Percentiles rank a stretch among this genome's conserved stretches.
Conservation (phyloP, 2,113 vertebrate genomes). For the Periophthalmodon schlosseri region DNA sequence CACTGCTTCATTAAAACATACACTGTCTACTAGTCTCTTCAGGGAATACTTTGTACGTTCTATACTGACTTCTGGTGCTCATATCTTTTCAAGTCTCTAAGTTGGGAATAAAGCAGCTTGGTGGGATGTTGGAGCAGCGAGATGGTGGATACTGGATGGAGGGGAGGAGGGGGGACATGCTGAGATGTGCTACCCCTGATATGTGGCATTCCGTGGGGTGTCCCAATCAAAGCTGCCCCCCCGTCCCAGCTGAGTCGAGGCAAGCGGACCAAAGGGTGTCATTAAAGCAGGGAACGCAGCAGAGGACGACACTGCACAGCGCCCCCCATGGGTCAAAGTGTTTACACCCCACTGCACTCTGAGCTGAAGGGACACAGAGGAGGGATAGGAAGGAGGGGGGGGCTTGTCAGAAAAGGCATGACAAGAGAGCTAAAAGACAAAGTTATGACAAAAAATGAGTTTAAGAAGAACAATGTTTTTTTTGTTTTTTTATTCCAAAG, state of each 20-base stretch:
- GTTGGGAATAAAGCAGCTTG: constrained; percentile 57
- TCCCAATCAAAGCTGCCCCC: constrained; percentile 68
- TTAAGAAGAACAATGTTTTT: not conserved
- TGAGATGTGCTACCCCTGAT: constrained; percentile 64
- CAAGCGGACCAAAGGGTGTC: constrained; percentile 62
- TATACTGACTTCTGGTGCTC: constrained; percentile 27
- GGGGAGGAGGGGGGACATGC: not conserved
- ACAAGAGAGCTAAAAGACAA: not conserved
- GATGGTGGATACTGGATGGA: not conserved
- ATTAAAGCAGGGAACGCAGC: constrained; percentile 65
- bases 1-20: constrained; percentile 66
- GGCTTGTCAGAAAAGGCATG: constrained; percentile 5
- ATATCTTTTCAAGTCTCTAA: constrained; percentile 55
- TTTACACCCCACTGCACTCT: constrained; percentile 69
- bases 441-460: not conserved
- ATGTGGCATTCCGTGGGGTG: constrained; percentile 64
- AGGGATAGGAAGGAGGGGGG: not conserved
- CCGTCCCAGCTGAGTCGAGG: constrained; percentile 56
- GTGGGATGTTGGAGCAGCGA: constrained; percentile 47
- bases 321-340: constrained; percentile 61
- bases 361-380: constrained; percentile 39
- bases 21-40: constrained; percentile 39
- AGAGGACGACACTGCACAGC: constrained; percentile 57
- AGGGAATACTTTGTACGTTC: constrained; percentile 54
- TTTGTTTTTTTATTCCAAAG: not conserved